A percentile compares a stretch with the other conserved stretches of the same genome.
These are phyloP conservation scores for Rotaria socialis DNA, from an alignment of 2,888 invertebrate species.

Conservation along the genomic window DNA sequence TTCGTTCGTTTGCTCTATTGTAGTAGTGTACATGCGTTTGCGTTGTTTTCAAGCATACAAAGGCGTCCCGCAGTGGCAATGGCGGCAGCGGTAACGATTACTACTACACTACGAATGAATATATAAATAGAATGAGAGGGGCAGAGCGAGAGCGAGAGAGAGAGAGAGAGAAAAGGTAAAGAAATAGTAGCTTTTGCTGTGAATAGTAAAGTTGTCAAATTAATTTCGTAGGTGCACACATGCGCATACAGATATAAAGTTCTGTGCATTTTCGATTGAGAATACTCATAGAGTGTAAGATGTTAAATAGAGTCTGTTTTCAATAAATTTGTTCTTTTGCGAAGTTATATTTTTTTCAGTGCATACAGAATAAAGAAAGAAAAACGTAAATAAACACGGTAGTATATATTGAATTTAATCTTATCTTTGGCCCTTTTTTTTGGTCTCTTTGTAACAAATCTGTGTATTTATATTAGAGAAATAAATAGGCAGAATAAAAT, in stretches of 20 bases:
- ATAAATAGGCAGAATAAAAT: not conserved
- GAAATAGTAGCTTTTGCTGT: slow-evolving; percentile 11
- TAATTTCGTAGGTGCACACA: slow-evolving; percentile 23
- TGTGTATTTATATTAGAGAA: not conserved
- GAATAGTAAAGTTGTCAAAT: slow-evolving; percentile 37
- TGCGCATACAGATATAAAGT: slow-evolving; percentile 11
- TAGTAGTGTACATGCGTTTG: not conserved
- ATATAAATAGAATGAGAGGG: slow-evolving; percentile 21
- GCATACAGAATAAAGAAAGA: not conserved
- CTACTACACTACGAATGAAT: slow-evolving; percentile 26
- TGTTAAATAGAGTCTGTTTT: not conserved
- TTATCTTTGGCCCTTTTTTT: not conserved
- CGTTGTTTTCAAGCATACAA: slow-evolving; percentile 11
- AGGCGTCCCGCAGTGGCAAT: slow-evolving; percentile 11
- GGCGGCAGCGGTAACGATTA: slow-evolving; percentile 19
- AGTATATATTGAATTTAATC: not conserved
- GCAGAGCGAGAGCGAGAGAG: not conserved
- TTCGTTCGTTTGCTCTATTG: not conserved
- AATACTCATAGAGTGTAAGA: not conserved
- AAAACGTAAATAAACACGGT: no score
- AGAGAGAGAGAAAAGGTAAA: not conserved
- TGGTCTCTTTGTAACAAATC: not conserved
- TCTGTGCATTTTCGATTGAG: not conserved
- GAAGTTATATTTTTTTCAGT: not conserved
- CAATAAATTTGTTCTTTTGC: not conserved